Conservation (phyloP, 2,797 vertebrate genomes). For the Salmo trutta region DNA sequence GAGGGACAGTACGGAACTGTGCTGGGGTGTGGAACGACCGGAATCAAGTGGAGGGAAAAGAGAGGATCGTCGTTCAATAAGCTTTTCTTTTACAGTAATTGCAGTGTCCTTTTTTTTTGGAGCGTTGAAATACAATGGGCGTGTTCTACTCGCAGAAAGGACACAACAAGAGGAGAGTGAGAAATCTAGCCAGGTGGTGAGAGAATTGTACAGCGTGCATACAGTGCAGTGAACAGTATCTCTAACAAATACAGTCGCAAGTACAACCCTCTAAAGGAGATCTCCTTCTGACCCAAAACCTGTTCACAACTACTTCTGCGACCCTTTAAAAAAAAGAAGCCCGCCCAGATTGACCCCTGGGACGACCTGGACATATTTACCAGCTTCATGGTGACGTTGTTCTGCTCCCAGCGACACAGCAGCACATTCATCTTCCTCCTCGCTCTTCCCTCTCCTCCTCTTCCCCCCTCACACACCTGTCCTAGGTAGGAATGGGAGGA, state of each 20-base stretch:
- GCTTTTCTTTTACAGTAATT: neutral
- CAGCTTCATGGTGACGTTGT: constrained; percentile 92
- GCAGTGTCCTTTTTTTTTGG: neutral
- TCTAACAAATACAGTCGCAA: neutral
- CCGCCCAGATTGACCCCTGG: constrained; percentile 25
- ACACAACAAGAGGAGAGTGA: no score
- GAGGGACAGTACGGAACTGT: neutral
- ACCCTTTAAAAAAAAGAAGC: neutral
- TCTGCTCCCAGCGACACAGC: constrained; percentile 91
- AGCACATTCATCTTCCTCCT: constrained; percentile 82
- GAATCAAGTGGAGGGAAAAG: neutral
- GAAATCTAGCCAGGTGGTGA: no score
- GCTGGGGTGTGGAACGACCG: neutral
- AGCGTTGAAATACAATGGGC: neutral
- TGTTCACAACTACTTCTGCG: neutral
- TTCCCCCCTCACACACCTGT: constrained; percentile 72
- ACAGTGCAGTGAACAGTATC: neutral
- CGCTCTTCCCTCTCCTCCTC: constrained; percentile 38
- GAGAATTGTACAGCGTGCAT: neutral
- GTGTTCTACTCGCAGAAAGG: neutral
- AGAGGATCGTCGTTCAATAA: neutral
- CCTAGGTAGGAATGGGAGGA: constrained; percentile 38
- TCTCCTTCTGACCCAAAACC: neutral
- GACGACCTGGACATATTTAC: constrained; percentile 65
- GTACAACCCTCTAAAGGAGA: neutral